Percentiles rank a stretch among this genome's conserved stretches.
phyloP scores from a whole-genome alignment of 2,113 vertebrate species.

The Callopanchax toddi region DNA sequence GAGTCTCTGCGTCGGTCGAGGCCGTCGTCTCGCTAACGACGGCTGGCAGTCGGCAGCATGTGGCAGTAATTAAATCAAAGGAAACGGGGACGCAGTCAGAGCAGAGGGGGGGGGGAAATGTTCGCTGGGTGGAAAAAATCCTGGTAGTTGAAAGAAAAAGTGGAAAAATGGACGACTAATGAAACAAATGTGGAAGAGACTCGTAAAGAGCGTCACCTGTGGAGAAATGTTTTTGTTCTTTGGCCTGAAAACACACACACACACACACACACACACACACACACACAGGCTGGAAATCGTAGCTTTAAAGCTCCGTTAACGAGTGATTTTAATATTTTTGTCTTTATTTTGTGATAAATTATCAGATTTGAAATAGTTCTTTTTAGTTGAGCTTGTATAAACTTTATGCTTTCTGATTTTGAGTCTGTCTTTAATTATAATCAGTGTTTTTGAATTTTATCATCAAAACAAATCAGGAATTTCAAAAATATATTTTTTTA shows the following conservation, averaged over 20 bases:
- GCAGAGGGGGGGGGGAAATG: constrained; percentile 12
- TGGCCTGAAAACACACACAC: constrained; percentile 18
- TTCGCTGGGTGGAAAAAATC: constrained; percentile 70
- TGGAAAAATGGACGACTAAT: constrained; percentile 69
- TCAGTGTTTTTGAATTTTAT: too few relatives aligned
- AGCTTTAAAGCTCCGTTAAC: too few relatives aligned
- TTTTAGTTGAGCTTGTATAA: too few relatives aligned
- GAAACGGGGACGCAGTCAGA: constrained; percentile 75
- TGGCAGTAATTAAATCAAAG: constrained; percentile 87
- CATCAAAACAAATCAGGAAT: too few relatives aligned
- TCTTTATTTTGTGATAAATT: too few relatives aligned
- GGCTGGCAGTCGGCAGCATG: constrained; percentile 83
- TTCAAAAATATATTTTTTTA: too few relatives aligned
- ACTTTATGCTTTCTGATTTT: too few relatives aligned
- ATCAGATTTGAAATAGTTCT: too few relatives aligned
- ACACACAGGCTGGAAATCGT: too few relatives aligned
- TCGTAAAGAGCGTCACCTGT: constrained; percentile 77
- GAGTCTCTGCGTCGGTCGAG: constrained; percentile 34
- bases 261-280: not conserved
- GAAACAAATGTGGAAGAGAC: constrained; percentile 68
- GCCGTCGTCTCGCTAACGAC: constrained; percentile 75
- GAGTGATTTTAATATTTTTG: too few relatives aligned
- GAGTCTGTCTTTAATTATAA: too few relatives aligned
- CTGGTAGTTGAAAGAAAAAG: constrained; percentile 65
- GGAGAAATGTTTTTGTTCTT: constrained; percentile 65